A percentile compares a stretch with the other conserved stretches of the same genome.
Evolutionary conservation across 2,888 invertebrate species (phyloP).

Genomic region (Polia nebulosa): DNA sequence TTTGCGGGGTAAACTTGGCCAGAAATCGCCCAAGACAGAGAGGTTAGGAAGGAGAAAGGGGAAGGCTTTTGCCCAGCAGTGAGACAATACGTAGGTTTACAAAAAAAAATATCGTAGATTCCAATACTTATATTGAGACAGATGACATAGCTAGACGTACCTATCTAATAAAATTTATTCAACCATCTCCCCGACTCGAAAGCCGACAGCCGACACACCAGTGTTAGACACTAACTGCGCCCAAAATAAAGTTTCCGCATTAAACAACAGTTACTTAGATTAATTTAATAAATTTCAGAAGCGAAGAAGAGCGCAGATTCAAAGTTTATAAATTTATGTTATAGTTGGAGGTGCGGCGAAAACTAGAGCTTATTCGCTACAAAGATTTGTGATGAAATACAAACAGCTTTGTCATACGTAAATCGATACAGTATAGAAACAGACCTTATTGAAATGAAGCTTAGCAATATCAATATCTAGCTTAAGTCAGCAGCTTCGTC

Average conservation of each 20-base stretch:
- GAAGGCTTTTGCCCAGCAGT: too few relatives aligned
- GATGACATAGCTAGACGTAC: constrained; percentile 3
- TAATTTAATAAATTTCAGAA: constrained; percentile 12
- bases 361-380: neutral
- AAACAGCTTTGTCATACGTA: neutral
- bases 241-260: constrained; percentile 47
- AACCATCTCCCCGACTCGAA: constrained; percentile 26
- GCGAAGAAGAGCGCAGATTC: neutral
- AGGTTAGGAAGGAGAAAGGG: too few relatives aligned
- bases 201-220: constrained; percentile 24
- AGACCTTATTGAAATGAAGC: neutral
- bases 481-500: too few relatives aligned
- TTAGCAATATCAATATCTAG: neutral
- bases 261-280: constrained; percentile 22
- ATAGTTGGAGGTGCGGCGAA: neutral
- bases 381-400: neutral
- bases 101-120: constrained; percentile 1
- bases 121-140: neutral
- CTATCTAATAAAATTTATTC: constrained; percentile 28
- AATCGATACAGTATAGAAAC: neutral
- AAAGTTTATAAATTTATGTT: neutral
- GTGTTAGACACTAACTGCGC: constrained; percentile 28
- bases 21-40: too few relatives aligned
- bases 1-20: too few relatives aligned
- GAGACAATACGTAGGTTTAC: too few relatives aligned